Evolutionary conservation across 1,140 invertebrate genomes (phyloP).

Genomic region (Laupala kohalensis): DNA sequence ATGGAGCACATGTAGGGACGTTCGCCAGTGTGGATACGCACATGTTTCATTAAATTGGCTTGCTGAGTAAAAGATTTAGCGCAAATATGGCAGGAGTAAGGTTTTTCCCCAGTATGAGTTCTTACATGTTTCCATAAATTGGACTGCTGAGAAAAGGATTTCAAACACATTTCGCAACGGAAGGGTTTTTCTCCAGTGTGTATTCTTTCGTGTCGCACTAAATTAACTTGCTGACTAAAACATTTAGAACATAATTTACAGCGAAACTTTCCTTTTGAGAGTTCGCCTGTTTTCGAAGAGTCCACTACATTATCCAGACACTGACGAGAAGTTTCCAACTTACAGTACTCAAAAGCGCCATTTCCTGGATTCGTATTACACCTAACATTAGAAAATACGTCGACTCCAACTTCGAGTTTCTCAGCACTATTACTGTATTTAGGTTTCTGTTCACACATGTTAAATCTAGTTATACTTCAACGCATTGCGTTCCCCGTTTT

Average conservation of each 20-base stretch:
- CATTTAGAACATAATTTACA: slow-evolving; percentile 25
- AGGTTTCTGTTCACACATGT: too few species aligned
- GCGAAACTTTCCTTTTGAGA: slow-evolving; percentile 15
- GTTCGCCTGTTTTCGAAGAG: background rate
- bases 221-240: slow-evolving; percentile 24
- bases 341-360: background rate
- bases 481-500: too few species aligned
- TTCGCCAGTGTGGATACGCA: slow-evolving; percentile 22
- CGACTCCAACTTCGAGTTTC: slow-evolving; percentile 2
- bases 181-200: slow-evolving; percentile 37
- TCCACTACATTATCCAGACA: too few species aligned
- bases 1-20: slow-evolving; percentile 29
- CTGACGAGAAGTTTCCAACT: background rate
- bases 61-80: slow-evolving; percentile 13
- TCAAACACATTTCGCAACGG: slow-evolving; percentile 25
- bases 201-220: slow-evolving; percentile 23
- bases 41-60: slow-evolving; percentile 14
- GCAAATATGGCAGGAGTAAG: slow-evolving; percentile 12
- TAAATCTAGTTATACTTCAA: too few species aligned
- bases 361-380: background rate
- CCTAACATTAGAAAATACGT: background rate
- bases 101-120: slow-evolving; percentile 15
- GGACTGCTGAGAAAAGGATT: slow-evolving; percentile 23
- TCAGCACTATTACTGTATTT: too few species aligned
- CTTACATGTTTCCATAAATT: slow-evolving; percentile 15